Conservation (phyloP, 2,888 invertebrate species). For the Heteropelma amictum region DNA sequence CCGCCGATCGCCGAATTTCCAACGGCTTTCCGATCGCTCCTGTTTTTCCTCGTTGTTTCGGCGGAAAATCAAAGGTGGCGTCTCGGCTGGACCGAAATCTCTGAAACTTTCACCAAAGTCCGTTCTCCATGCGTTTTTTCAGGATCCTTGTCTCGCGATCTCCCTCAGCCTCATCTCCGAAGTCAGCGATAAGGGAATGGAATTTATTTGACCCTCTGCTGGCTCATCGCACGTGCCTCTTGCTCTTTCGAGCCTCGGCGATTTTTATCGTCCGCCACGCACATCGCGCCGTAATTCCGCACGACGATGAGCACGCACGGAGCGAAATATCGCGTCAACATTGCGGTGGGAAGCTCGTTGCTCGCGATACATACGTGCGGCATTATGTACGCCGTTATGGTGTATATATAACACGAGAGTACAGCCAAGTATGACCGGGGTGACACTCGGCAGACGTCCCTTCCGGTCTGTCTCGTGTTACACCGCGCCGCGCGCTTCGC, state of each 20-base stretch:
- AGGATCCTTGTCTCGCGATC: no score
- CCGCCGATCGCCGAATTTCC: no score
- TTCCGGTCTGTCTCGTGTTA: constrained; percentile 77
- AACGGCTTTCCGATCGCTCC: no score
- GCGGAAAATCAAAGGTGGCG: no score
- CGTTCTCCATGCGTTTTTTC: no score
- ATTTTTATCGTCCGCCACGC: neutral
- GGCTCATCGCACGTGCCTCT: neutral
- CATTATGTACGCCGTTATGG: constrained; percentile 37
- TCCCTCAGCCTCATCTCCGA: neutral
- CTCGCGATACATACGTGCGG: constrained; percentile 48
- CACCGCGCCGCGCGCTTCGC: constrained; percentile 67
- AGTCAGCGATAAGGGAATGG: neutral
- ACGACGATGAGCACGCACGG: no score
- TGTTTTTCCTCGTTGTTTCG: no score
- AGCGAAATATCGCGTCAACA: constrained; percentile 29
- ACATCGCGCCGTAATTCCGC: no score
- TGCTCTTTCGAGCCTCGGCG: neutral
- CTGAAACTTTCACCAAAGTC: no score
- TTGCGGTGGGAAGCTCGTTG: constrained; percentile 54
- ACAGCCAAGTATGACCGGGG: no score
- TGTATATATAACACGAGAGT: constrained; percentile 63
- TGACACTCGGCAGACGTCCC: constrained; percentile 75
- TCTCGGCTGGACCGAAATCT: no score
- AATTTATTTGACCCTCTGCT: neutral